phyloP scores from a whole-genome alignment of 2,113 vertebrate species.

The Calypte anna region DNA sequence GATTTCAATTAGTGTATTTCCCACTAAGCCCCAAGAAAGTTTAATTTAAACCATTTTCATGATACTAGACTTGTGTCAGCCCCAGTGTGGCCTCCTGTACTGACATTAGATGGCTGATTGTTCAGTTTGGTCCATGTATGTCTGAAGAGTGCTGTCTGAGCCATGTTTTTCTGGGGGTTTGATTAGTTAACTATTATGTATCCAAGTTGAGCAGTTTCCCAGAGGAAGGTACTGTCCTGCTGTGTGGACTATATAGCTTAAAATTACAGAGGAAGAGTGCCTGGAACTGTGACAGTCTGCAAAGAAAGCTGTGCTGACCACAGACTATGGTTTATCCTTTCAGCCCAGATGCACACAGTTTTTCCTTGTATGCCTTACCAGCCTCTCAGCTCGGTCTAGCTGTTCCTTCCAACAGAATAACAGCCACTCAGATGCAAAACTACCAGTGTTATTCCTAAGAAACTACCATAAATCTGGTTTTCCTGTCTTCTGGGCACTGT shows the following conservation, averaged over 20 bases:
- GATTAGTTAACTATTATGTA: not conserved
- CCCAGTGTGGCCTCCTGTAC: not conserved
- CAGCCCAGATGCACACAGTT: not conserved
- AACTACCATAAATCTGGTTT: not conserved
- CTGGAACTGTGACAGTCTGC: not conserved
- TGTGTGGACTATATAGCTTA: not conserved
- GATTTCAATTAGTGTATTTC: slow-evolving; percentile 4
- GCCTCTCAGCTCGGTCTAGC: not conserved
- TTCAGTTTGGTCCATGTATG: not conserved
- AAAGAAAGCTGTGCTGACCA: not conserved
- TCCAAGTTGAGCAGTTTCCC: not conserved
- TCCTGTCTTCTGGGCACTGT: not conserved
- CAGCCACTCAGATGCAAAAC: not conserved
- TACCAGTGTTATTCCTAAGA: not conserved
- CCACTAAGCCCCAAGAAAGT: not conserved
- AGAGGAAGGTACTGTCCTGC: not conserved
- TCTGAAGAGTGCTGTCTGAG: not conserved
- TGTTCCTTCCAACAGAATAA: not conserved
- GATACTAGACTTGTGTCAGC: not conserved
- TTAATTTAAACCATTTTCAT: slow-evolving; percentile 31
- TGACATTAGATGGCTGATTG: not conserved
- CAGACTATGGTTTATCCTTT: not conserved
- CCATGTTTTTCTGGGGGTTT: not conserved
- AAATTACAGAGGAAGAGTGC: not conserved
- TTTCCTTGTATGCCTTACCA: not conserved